Percentiles rank a stretch among this genome's conserved stretches.
These are phyloP conservation scores for Lethocerus indicus DNA, from an alignment of 1,140 invertebrate species.

Conservation along the genomic window DNA sequence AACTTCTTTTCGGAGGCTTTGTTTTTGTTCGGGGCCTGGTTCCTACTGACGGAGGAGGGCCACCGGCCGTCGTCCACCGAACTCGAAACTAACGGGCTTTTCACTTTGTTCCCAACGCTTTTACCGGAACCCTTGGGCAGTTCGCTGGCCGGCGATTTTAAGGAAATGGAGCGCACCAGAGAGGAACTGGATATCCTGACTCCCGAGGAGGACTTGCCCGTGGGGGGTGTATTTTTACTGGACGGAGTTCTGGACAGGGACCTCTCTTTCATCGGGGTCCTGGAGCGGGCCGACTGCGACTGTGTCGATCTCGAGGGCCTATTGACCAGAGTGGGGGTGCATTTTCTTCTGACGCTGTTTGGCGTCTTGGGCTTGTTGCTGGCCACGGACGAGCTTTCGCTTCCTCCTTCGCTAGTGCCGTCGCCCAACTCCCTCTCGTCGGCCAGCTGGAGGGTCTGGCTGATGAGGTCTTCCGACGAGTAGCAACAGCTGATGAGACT, in stretches of 20 bases:
- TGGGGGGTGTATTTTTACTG: too few relatives aligned
- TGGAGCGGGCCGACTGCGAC: too few relatives aligned
- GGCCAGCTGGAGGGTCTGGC: too few relatives aligned
- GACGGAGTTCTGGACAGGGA: too few relatives aligned
- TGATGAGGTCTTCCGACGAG: too few relatives aligned
- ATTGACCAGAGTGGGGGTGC: too few relatives aligned
- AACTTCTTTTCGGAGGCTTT: conserved; percentile 1
- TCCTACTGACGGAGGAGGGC: conserved; percentile 27
- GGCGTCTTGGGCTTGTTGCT: too few relatives aligned
- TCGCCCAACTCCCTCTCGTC: conserved; percentile 23
- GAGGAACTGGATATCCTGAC: neutral
- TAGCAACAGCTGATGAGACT: conserved; percentile 58
- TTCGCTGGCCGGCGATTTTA: neutral
- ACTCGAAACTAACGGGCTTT: conserved; percentile 29
- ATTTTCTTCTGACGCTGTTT: too few relatives aligned
- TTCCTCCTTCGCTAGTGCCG: conserved; percentile 40
- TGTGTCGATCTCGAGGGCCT: too few relatives aligned
- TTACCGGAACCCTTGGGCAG: neutral
- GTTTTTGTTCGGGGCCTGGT: neutral
- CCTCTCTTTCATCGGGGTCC: too few relatives aligned
- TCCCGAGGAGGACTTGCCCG: too few relatives aligned
- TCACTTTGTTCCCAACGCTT: neutral
- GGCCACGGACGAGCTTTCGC: conserved; percentile 51
- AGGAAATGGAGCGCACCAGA: neutral
- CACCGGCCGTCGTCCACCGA: conserved; percentile 54